Conservation (phyloP, 37 sponge, comb jelly and placozoan species). For the Oscarella lobularis region DNA sequence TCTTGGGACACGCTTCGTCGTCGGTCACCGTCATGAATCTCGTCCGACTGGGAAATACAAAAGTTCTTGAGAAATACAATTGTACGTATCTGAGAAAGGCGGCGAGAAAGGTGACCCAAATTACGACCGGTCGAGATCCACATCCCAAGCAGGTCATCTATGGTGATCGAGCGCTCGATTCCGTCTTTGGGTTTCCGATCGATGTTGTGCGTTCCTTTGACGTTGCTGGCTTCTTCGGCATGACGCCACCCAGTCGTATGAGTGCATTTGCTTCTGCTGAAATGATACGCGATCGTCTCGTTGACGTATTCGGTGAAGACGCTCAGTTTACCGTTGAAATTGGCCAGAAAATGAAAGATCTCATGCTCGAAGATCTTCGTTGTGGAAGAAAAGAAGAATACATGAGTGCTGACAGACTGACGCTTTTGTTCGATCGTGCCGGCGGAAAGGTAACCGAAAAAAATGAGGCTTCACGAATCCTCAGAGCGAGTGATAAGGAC, state of each 20-base stretch:
- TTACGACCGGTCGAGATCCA: conserved; percentile 49
- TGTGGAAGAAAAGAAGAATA: conserved; percentile 69
- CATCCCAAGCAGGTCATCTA: conserved; percentile 59
- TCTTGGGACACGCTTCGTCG: conserved; percentile 74
- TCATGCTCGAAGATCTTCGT: conserved; percentile 47
- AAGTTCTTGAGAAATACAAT: conserved; percentile 49
- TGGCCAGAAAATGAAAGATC: conserved; percentile 41
- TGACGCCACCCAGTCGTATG: conserved; percentile 35
- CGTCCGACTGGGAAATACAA: conserved; percentile 59
- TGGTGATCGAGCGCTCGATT: conserved; percentile 56
- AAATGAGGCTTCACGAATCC: too few relatives aligned
- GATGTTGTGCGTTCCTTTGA: conserved; percentile 35
- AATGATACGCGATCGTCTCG: conserved; percentile 46
- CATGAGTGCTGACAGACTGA: conserved; percentile 53
- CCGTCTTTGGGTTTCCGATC: conserved; percentile 49
- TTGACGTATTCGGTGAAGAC: conserved; percentile 43
- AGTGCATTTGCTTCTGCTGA: conserved; percentile 52
- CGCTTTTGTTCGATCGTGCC: conserved; percentile 56
- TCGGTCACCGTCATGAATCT: conserved; percentile 67
- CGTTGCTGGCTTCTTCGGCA: conserved; percentile 68
- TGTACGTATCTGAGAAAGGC: conserved; percentile 51
- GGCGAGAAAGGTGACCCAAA: conserved; percentile 46
- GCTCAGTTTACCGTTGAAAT: conserved; percentile 42
- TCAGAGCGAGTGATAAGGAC: too few relatives aligned
- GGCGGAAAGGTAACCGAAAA: conserved; percentile 29